A percentile compares a stretch with the other conserved stretches of the same genome.
Evolutionary conservation across 2,113 vertebrate species (phyloP).

Genomic region (Bucco capensis): DNA sequence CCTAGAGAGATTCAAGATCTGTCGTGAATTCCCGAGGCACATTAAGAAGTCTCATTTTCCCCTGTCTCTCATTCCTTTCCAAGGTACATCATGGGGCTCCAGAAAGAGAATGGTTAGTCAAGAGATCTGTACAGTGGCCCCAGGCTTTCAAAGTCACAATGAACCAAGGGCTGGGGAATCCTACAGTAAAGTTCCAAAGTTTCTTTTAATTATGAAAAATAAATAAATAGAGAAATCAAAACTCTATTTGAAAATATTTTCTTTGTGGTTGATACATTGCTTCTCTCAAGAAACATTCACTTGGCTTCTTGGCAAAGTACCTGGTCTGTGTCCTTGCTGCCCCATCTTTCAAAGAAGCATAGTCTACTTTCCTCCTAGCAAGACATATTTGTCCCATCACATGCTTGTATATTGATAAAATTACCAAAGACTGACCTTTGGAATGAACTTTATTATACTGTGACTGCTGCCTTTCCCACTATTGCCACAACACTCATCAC

Average conservation of each 20-base stretch:
- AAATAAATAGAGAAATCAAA: not conserved
- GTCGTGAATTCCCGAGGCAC: not conserved
- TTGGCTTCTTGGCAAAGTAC: not conserved
- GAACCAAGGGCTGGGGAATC: not conserved
- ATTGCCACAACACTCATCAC: not conserved
- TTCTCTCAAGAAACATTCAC: not conserved
- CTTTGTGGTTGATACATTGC: not conserved
- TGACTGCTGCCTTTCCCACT: not conserved
- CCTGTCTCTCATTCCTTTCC: not conserved
- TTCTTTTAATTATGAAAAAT: not conserved
- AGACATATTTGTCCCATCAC: not conserved
- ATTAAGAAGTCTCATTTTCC: not conserved
- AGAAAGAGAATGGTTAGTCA: not conserved
- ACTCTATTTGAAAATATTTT: not conserved
- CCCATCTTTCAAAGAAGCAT: not conserved
- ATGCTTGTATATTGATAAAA: not conserved
- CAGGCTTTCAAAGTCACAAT: not conserved
- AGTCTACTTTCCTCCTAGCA: not conserved
- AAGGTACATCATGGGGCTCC: not conserved
- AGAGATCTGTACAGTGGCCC: not conserved
- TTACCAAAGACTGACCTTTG: not conserved
- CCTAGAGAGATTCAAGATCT: slow-evolving; percentile 7
- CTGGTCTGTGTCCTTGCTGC: not conserved
- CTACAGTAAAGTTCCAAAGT: not conserved
- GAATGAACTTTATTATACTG: not conserved